These are phyloP conservation scores for Anguilla marmorata DNA, from an alignment of 2,797 vertebrate species.

Conservation along the genomic window DNA sequence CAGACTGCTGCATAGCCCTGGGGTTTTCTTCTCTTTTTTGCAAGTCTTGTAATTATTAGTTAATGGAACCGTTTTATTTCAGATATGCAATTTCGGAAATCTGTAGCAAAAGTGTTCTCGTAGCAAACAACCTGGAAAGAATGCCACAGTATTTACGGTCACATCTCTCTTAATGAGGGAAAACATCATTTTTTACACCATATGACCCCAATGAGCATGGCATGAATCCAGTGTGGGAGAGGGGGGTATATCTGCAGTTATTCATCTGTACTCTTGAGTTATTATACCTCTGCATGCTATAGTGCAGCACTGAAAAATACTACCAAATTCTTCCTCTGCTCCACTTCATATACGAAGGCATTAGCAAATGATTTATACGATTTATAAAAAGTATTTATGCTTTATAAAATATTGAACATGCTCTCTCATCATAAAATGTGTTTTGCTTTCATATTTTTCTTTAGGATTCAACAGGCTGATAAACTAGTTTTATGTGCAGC, in stretches of 20 bases:
- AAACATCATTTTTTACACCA: background rate
- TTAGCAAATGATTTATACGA: background rate
- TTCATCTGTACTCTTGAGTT: background rate
- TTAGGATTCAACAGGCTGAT: background rate
- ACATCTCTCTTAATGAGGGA: background rate
- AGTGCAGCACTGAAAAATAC: background rate
- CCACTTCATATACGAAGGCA: background rate
- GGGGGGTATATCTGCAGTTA: background rate
- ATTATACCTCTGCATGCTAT: too few relatives aligned
- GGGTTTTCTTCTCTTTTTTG: background rate
- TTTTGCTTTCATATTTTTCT: background rate
- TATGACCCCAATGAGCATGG: background rate
- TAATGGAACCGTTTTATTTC: conserved; percentile 8
- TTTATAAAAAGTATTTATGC: background rate
- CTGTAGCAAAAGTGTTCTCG: background rate
- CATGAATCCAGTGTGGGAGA: background rate
- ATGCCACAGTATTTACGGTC: background rate
- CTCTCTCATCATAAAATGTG: background rate
- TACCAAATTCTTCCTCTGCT: background rate
- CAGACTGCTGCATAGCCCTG: background rate
- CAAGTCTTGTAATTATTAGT: background rate
- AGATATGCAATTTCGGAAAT: background rate
- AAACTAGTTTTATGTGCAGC: background rate
- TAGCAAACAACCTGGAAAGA: background rate
- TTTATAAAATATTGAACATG: background rate